These are phyloP conservation scores for Andinoacara biseriatus DNA, from an alignment of 2,113 vertebrate genomes.

Conservation along the genomic window DNA sequence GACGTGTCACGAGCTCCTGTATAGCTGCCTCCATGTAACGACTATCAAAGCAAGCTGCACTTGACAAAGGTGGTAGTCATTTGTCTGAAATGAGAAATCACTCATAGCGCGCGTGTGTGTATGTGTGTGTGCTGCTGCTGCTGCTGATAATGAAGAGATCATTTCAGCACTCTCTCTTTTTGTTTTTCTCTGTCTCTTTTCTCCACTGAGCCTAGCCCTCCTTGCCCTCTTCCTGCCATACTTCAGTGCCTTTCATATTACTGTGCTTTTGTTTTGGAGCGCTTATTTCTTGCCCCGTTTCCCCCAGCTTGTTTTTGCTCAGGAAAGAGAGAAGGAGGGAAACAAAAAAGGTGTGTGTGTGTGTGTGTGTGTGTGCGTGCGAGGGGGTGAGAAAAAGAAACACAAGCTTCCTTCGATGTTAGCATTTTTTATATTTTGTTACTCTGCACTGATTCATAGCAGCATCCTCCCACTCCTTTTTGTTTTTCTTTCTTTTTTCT, in stretches of 20 bases:
- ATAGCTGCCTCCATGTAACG: slow-evolving; percentile 1
- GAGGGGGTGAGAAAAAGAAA: slow-evolving; percentile 29
- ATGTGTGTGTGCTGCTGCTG: neutral
- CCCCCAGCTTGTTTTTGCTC: slow-evolving; percentile 54
- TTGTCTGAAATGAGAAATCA: slow-evolving; percentile 69
- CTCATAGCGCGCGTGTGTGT: slow-evolving; percentile 19
- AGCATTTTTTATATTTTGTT: slow-evolving; percentile 60
- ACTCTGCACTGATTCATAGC: slow-evolving; percentile 65
- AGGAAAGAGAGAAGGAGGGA: slow-evolving; percentile 30
- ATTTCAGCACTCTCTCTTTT: slow-evolving; percentile 43
- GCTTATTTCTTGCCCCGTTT: slow-evolving; percentile 70
- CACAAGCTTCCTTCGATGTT: slow-evolving; percentile 41
- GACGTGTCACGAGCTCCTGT: slow-evolving; percentile 1
- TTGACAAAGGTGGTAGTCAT: slow-evolving; percentile 60
- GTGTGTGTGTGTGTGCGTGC: too few species aligned
- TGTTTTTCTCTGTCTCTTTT: slow-evolving; percentile 12
- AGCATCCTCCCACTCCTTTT: slow-evolving; percentile 57
- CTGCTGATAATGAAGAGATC: slow-evolving; percentile 62
- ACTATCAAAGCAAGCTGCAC: slow-evolving; percentile 43
- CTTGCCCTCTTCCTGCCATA: slow-evolving; percentile 55
- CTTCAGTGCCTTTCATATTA: slow-evolving; percentile 70
- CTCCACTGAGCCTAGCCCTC: slow-evolving; percentile 29
- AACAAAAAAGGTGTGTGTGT: neutral
- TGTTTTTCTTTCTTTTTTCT: slow-evolving; percentile 35
- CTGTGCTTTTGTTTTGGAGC: slow-evolving; percentile 68